phyloP scores from a whole-genome alignment of 2,113 vertebrate genomes.

The Thomomys bottae region DNA sequence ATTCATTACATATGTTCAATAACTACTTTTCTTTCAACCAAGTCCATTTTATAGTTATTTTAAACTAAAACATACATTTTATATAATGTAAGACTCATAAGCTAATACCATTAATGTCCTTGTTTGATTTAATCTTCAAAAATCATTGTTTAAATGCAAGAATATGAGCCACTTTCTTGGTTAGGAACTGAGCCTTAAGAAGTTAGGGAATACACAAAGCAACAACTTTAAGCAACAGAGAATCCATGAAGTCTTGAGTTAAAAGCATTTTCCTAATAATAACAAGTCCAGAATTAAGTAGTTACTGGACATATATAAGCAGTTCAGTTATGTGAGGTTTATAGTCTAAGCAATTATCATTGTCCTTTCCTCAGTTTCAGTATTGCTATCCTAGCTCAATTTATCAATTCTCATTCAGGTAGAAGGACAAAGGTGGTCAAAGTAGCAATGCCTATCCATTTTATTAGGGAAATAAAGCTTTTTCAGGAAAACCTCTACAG shows the following conservation, averaged over 20 bases:
- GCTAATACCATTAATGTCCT: neutral
- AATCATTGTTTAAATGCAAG: neutral
- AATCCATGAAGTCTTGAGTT: neutral
- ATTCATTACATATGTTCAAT: neutral
- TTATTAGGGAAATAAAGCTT: constrained; percentile 9
- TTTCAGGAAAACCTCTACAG: neutral
- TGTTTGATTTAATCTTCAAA: neutral
- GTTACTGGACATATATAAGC: neutral
- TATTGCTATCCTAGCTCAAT: neutral
- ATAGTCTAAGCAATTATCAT: neutral
- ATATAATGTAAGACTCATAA: neutral
- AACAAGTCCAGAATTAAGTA: neutral
- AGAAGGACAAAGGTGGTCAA: neutral
- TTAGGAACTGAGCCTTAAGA: neutral
- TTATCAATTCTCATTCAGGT: constrained; percentile 8
- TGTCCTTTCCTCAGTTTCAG: neutral
- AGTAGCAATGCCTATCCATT: neutral
- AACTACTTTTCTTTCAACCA: neutral
- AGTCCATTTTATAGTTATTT: neutral
- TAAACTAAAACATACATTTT: too few relatives aligned
- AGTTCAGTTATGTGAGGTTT: neutral
- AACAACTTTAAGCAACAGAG: neutral
- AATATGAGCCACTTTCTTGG: neutral
- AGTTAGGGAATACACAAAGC: neutral
- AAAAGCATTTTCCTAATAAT: constrained; percentile 1